A percentile compares a stretch with the other conserved stretches of the same genome.
phyloP scores from a whole-genome alignment of 2,797 vertebrate species.

The Sphenodon punctatus region DNA sequence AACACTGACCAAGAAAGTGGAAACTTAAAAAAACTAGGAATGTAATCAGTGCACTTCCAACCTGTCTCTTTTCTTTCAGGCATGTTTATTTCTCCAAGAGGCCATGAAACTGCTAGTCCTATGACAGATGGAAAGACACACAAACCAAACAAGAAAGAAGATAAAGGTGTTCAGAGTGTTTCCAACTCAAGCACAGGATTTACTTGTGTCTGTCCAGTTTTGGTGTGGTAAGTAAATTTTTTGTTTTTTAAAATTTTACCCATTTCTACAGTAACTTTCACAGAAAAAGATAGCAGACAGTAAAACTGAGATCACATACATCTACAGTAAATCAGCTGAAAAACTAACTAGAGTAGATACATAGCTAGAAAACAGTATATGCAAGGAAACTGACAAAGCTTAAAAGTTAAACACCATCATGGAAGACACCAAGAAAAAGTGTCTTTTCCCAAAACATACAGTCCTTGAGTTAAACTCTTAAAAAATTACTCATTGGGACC shows the following conservation, averaged over 20 bases:
- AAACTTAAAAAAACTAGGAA: background rate
- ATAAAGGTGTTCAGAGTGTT: fast-evolving
- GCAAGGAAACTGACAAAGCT: background rate
- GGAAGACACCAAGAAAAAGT: too few relatives aligned
- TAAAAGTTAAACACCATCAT: too few relatives aligned
- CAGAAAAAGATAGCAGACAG: too few relatives aligned
- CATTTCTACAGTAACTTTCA: too few relatives aligned
- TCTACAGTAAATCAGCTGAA: too few relatives aligned
- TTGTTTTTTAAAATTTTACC: background rate
- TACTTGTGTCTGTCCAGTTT: too few relatives aligned
- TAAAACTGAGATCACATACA: too few relatives aligned
- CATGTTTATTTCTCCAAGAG: background rate
- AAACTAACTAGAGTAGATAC: fast-evolving
- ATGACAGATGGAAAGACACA: background rate
- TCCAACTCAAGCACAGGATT: too few relatives aligned
- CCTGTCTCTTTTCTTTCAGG: background rate
- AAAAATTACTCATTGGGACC: too few relatives aligned
- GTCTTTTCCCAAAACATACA: too few relatives aligned
- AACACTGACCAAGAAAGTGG: background rate
- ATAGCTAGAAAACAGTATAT: background rate
- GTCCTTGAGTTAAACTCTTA: too few relatives aligned
- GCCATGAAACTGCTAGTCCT: background rate
- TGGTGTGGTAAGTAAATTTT: fast-evolving
- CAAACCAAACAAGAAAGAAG: background rate
- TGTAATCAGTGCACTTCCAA: fast-evolving